These are phyloP conservation scores for Lamproptera curius DNA, from an alignment of 2,888 invertebrate species.

Conservation along the genomic window DNA sequence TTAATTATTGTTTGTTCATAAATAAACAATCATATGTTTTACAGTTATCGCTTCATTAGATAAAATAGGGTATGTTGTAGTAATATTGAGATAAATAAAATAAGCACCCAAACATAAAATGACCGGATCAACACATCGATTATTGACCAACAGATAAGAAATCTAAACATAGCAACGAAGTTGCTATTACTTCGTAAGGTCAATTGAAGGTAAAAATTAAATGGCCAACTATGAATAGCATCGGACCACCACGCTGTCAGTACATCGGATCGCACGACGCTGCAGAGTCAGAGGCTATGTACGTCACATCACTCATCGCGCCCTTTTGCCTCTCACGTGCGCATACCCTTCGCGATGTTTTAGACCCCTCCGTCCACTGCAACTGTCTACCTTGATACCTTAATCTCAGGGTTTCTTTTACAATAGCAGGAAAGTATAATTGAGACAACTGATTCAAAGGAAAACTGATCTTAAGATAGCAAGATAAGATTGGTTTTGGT, in stretches of 20 bases:
- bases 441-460: background rate
- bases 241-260: constrained; percentile 33
- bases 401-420: constrained; percentile 15
- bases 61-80: too few relatives aligned
- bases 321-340: constrained; percentile 50
- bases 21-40: too few relatives aligned
- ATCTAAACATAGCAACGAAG: too few relatives aligned
- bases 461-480: constrained; percentile 26
- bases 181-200: background rate
- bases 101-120: too few relatives aligned
- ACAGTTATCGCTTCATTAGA: too few relatives aligned
- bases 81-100: too few relatives aligned
- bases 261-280: constrained; percentile 44
- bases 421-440: constrained; percentile 5
- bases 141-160: too few relatives aligned
- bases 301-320: constrained; percentile 67
- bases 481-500: constrained; percentile 26
- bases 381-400: constrained; percentile 30
- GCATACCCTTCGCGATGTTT: constrained; percentile 39
- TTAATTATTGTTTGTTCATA: too few relatives aligned
- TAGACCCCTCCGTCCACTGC: constrained; percentile 18
- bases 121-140: too few relatives aligned
- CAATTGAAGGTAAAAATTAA: background rate
- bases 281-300: constrained; percentile 58
- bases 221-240: constrained; percentile 48